These are phyloP conservation scores for Jaculus jaculus DNA, from an alignment of 2,113 vertebrate genomes.

Conservation along the genomic window DNA sequence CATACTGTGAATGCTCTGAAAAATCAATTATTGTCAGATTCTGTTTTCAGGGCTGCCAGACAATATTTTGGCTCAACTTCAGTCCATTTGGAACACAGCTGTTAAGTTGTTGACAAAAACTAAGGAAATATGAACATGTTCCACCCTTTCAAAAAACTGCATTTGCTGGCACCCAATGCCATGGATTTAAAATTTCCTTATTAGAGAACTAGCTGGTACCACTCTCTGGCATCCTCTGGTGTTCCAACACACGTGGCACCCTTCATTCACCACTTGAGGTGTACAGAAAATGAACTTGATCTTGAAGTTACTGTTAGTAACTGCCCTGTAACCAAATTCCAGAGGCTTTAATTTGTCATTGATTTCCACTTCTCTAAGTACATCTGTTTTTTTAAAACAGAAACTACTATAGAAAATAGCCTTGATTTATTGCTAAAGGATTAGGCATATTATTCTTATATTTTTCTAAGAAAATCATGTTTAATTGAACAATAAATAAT, in stretches of 20 bases:
- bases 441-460: neutral
- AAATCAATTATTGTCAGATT: conserved; percentile 84
- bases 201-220: conserved; percentile 46
- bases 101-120: conserved; percentile 86
- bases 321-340: neutral
- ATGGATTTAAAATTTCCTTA: conserved; percentile 68
- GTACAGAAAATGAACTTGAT: conserved; percentile 56
- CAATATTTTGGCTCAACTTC: conserved; percentile 87
- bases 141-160: conserved; percentile 82
- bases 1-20: conserved; percentile 81
- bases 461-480: conserved; percentile 1
- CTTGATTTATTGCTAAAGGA: conserved; percentile 40
- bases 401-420: neutral
- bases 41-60: conserved; percentile 83
- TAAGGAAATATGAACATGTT: conserved; percentile 85
- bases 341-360: neutral
- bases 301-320: conserved; percentile 58
- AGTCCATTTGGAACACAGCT: conserved; percentile 87
- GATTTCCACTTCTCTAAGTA: neutral
- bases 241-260: conserved; percentile 50
- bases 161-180: conserved; percentile 79
- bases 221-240: conserved; percentile 63
- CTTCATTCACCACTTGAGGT: conserved; percentile 64
- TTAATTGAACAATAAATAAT: neutral
- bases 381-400: neutral